Evolutionary conservation across 2,797 vertebrate species (phyloP).

Genomic region (Emys orbicularis): DNA sequence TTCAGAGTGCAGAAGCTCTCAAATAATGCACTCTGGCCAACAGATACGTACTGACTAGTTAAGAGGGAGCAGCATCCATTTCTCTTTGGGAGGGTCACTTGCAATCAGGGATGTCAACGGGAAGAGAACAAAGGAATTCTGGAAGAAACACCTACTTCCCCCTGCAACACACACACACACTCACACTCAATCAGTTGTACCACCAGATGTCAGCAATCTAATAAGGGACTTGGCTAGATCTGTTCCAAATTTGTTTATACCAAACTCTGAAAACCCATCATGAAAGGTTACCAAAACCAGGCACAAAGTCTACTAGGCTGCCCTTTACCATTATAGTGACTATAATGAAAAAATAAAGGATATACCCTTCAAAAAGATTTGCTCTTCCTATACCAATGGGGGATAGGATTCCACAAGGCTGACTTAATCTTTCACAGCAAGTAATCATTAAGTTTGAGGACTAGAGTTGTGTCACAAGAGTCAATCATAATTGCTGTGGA

Average conservation of each 20-base stretch:
- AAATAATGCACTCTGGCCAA: not conserved
- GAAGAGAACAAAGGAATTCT: not conserved
- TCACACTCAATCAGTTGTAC: not conserved
- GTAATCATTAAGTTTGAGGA: not conserved
- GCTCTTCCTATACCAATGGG: not conserved
- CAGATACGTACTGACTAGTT: not conserved
- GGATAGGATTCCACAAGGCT: not conserved
- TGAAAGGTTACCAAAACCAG: not conserved
- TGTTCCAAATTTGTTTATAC: not conserved
- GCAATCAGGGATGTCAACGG: not conserved
- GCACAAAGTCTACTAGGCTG: not conserved
- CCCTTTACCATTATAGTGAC: not conserved
- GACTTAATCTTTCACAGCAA: not conserved
- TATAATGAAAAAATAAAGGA: not conserved
- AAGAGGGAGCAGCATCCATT: not conserved
- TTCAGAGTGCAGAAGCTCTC: not conserved
- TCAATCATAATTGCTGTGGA: not conserved
- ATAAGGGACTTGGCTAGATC: not conserved
- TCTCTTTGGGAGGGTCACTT: not conserved
- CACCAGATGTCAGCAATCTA: not conserved
- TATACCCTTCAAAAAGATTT: not conserved
- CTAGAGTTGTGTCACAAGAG: too few relatives aligned
- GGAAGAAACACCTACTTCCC: not conserved
- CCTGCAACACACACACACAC: too few relatives aligned
- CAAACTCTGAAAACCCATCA: not conserved